phyloP scores from a whole-genome alignment of 2,888 invertebrate species.

The Nomada ferruginata region DNA sequence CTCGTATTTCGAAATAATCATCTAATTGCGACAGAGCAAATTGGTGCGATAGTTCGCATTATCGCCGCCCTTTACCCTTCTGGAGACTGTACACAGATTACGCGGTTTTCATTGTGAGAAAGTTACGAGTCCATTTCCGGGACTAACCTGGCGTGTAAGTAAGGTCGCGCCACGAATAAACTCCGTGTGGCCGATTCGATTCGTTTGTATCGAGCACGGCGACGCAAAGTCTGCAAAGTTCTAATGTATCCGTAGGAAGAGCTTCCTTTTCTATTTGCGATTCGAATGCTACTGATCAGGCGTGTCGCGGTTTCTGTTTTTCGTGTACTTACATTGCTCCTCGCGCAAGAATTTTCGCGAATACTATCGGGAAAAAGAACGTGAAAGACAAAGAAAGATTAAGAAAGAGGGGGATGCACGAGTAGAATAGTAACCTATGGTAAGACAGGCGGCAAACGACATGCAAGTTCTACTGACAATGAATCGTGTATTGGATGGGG shows the following conservation, averaged over 20 bases:
- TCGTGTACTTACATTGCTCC: conserved; percentile 55
- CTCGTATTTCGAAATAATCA: conserved; percentile 6
- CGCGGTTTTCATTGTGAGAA: neutral
- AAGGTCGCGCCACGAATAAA: conserved; percentile 30
- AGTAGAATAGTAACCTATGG: conserved; percentile 18
- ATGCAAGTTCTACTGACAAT: conserved; percentile 59
- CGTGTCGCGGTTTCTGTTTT: neutral
- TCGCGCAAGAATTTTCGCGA: conserved; percentile 19
- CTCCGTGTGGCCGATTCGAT: neutral
- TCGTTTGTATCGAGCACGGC: conserved; percentile 6
- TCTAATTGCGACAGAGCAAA: neutral
- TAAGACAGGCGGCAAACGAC: conserved; percentile 38
- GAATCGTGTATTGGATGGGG: conserved; percentile 3
- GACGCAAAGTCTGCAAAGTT: conserved; percentile 40
- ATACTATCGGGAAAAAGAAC: conserved; percentile 25
- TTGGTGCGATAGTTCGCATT: neutral
- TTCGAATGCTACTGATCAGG: neutral
- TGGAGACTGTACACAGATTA: too few relatives aligned
- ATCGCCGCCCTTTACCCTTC: neutral
- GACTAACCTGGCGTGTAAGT: conserved; percentile 20
- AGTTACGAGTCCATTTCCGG: conserved; percentile 8
- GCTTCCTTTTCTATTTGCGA: neutral
- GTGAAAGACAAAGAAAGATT: neutral
- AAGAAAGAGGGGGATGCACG: conserved; percentile 22
- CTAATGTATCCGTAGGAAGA: neutral